Evolutionary conservation across 2,797 vertebrate genomes (phyloP).

Genomic region (Bovichtus diacanthus): DNA sequence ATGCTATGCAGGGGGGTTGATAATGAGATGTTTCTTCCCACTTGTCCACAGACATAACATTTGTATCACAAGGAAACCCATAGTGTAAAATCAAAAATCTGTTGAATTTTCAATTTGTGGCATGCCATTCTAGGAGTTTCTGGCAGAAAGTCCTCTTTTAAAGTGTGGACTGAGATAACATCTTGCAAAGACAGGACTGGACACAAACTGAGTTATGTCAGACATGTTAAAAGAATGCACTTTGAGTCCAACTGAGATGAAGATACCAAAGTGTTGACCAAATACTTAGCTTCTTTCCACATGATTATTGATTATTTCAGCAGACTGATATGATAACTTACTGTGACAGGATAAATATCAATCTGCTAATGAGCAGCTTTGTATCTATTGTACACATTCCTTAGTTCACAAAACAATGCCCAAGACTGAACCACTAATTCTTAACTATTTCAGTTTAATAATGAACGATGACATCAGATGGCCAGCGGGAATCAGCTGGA

Average conservation of each 20-base stretch:
- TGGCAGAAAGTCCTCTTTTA: background rate
- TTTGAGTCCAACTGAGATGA: constrained; percentile 26
- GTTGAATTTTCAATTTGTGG: background rate
- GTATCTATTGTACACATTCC: background rate
- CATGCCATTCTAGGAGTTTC: constrained; percentile 4
- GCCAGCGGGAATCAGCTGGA: background rate
- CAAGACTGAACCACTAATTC: background rate
- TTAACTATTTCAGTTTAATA: background rate
- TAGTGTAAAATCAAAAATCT: background rate
- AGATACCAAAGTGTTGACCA: constrained; percentile 20
- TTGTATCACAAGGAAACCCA: background rate
- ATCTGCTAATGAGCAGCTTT: background rate
- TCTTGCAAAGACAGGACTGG: constrained; percentile 53
- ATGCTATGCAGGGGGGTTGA: constrained; percentile 22
- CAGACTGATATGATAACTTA: constrained; percentile 1
- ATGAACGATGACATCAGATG: background rate
- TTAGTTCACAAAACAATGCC: background rate
- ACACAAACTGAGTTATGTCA: constrained; percentile 56
- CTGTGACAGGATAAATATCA: background rate
- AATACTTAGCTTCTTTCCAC: constrained; percentile 21
- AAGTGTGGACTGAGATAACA: constrained; percentile 35
- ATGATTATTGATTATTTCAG: constrained; percentile 17
- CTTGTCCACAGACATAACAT: too few species aligned
- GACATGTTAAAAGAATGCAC: constrained; percentile 47
- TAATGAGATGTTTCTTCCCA: constrained; percentile 17